phyloP scores from a whole-genome alignment of 2,888 invertebrate species.

The Epistrophella euchroma region DNA sequence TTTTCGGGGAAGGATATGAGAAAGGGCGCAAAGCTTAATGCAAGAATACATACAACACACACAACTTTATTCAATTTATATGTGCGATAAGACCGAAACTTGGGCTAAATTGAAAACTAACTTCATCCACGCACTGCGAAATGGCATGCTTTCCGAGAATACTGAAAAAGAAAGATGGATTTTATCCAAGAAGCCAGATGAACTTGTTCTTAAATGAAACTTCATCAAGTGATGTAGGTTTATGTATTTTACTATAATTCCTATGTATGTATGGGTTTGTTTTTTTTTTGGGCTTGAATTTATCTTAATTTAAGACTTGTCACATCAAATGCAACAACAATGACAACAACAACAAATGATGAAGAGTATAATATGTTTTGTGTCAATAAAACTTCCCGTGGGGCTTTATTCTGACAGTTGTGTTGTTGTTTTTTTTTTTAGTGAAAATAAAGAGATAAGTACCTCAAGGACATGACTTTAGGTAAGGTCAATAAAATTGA shows the following conservation, averaged over 20 bases:
- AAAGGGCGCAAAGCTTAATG: not conserved
- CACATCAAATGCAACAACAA: not conserved
- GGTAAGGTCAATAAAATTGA: conserved; percentile 19
- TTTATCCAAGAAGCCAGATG: conserved; percentile 48
- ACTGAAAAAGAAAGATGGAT: conserved; percentile 56
- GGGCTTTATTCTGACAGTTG: conserved; percentile 5
- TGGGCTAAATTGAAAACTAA: conserved; percentile 12
- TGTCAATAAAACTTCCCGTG: conserved; percentile 6
- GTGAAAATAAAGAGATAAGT: not conserved
- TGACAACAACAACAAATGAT: not conserved
- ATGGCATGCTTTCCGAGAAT: conserved; percentile 72
- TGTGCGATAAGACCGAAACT: not conserved
- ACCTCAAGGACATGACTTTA: conserved; percentile 6
- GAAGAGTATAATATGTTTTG: not conserved
- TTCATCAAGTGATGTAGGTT: conserved; percentile 12
- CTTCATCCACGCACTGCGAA: conserved; percentile 3
- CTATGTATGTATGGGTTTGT: no score
- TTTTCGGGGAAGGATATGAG: not conserved
- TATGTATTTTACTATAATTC: not conserved
- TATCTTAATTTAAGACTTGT: conserved; percentile 1
- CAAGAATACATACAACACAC: not conserved
- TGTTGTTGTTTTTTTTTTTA: not conserved
- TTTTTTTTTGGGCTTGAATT: not conserved
- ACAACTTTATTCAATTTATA: not conserved
- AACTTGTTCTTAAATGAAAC: conserved; percentile 15